A percentile compares a stretch with the other conserved stretches of the same genome.
Conservation (phyloP, 2,888 invertebrate genomes). For the Tyria jacobaeae region DNA sequence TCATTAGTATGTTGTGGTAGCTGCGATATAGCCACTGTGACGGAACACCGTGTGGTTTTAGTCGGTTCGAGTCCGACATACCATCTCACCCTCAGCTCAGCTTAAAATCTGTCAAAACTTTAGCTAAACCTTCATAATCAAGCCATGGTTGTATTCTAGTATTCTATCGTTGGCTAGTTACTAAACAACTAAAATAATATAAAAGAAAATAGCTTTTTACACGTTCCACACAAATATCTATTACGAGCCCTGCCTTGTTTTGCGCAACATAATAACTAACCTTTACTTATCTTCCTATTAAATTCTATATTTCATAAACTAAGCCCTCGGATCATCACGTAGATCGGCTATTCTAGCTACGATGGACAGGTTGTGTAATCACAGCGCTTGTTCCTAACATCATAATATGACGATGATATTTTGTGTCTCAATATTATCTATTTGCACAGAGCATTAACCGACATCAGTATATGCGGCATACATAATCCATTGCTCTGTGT, state of each 20-base stretch:
- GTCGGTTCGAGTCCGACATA: too few species aligned
- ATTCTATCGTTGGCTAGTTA: too few species aligned
- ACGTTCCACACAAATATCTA: slow-evolving; percentile 8
- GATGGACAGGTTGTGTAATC: slow-evolving; percentile 42
- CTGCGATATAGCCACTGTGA: too few species aligned
- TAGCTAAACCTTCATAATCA: too few species aligned
- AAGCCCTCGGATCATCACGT: slow-evolving; percentile 48
- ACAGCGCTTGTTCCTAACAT: slow-evolving; percentile 18
- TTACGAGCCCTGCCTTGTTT: slow-evolving; percentile 11
- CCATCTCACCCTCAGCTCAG: too few species aligned
- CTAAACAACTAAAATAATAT: background rate
- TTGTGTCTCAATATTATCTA: background rate
- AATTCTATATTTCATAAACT: slow-evolving; percentile 48
- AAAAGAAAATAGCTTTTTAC: background rate
- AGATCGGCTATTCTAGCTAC: slow-evolving; percentile 39
- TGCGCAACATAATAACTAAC: slow-evolving; percentile 40
- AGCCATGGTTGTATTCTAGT: too few species aligned
- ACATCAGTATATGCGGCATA: too few species aligned
- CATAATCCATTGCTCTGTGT: too few species aligned
- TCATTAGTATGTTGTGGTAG: too few species aligned
- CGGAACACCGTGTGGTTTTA: too few species aligned
- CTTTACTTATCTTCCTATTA: slow-evolving; percentile 48
- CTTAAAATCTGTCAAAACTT: too few species aligned
- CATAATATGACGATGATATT: background rate
- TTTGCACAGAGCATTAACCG: too few species aligned